phyloP scores from a whole-genome alignment of 2,888 invertebrate species.

The Cybosia mesomella region DNA sequence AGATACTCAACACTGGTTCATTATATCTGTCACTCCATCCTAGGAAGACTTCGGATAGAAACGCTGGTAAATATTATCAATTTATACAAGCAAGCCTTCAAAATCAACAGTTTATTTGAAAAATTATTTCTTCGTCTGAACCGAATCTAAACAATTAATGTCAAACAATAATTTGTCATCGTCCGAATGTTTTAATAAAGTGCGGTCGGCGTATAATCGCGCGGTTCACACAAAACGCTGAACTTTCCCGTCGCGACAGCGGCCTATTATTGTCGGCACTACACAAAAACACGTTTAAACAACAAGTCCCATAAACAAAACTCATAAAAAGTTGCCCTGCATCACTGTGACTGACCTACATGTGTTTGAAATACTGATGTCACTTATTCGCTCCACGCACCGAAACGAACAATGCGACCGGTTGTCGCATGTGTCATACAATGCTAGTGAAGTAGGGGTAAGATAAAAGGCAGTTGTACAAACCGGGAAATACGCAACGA shows the following conservation, averaged over 20 bases:
- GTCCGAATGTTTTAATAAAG: conserved; percentile 16
- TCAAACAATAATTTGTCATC: background rate
- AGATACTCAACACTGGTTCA: too few species aligned
- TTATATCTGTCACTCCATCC: too few species aligned
- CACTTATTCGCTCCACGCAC: conserved; percentile 34
- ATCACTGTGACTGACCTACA: conserved; percentile 36
- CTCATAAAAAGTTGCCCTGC: conserved; percentile 49
- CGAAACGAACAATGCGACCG: conserved; percentile 26
- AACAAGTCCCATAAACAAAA: conserved; percentile 52
- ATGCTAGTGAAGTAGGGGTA: conserved; percentile 33
- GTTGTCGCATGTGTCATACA: conserved; percentile 24
- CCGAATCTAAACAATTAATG: background rate
- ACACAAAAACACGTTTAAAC: conserved; percentile 35
- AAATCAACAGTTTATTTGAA: background rate
- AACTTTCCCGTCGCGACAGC: conserved; percentile 24
- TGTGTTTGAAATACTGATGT: conserved; percentile 43
- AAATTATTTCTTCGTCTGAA: background rate
- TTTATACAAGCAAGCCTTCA: background rate
- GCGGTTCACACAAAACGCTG: conserved; percentile 7
- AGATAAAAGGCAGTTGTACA: conserved; percentile 34
- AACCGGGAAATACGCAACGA: conserved; percentile 32
- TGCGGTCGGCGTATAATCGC: conserved; percentile 11
- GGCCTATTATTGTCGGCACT: conserved; percentile 23
- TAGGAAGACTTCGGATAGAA: too few species aligned
- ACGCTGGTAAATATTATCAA: too few species aligned